Percentiles rank a stretch among this genome's conserved stretches.
Evolutionary conservation across 2,113 vertebrate species (phyloP).

Genomic region (Chaetorhynchus papuensis): DNA sequence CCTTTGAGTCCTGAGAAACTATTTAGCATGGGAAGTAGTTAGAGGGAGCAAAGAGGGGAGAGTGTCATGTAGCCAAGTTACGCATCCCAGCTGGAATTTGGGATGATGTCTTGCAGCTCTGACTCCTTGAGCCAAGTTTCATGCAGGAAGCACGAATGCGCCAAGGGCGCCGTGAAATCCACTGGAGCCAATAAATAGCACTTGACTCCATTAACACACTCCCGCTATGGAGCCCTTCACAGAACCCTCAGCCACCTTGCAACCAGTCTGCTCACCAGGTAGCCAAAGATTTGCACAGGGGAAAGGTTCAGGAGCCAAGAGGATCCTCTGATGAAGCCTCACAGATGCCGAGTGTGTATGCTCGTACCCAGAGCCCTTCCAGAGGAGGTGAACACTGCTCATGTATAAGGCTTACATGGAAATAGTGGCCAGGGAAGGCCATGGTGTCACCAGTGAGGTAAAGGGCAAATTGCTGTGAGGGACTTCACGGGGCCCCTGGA

Average conservation of each 20-base stretch:
- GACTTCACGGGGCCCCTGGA: background rate
- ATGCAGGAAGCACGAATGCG: background rate
- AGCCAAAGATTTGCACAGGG: background rate
- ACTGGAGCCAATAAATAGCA: slow-evolving; percentile 9
- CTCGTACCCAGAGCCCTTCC: background rate
- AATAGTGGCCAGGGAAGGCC: background rate
- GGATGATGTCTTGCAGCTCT: slow-evolving; percentile 27
- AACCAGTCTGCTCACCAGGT: background rate
- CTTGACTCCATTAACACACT: background rate
- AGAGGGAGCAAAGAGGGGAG: background rate
- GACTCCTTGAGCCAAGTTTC: slow-evolving; percentile 5
- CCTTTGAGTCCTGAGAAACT: slow-evolving; percentile 38
- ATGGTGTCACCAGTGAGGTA: background rate
- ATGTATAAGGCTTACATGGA: background rate
- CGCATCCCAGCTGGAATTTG: slow-evolving; percentile 55
- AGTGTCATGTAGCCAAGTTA: slow-evolving; percentile 38
- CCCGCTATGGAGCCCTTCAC: background rate
- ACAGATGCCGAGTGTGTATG: background rate
- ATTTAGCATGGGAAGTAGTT: slow-evolving; percentile 22
- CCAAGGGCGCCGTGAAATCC: background rate
- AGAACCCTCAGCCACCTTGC: background rate
- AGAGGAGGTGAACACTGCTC: background rate
- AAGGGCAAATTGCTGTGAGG: background rate
- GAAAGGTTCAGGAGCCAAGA: background rate
- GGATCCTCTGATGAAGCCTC: background rate